These are phyloP conservation scores for Spinibarbus caldwelli DNA, from an alignment of 2,797 vertebrate species.

Conservation along the genomic window DNA sequence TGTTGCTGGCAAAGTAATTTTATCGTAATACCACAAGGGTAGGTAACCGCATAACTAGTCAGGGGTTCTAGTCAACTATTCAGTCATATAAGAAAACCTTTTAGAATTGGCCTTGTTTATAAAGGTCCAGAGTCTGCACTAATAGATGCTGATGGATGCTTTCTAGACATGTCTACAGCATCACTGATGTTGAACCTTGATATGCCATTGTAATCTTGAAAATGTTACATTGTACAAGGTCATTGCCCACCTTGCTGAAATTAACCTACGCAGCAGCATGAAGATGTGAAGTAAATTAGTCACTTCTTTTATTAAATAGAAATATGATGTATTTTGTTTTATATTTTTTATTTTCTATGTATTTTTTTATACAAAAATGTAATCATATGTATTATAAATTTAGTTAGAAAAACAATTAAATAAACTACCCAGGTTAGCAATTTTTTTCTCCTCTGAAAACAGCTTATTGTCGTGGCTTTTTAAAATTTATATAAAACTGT, in stretches of 20 bases:
- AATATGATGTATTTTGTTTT: neutral
- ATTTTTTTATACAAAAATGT: too few relatives aligned
- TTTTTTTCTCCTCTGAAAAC: neutral
- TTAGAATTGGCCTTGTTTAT: neutral
- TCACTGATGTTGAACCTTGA: neutral
- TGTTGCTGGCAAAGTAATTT: neutral
- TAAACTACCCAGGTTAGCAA: neutral
- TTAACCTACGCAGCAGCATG: neutral
- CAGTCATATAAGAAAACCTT: neutral
- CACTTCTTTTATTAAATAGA: too few relatives aligned
- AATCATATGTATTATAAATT: neutral
- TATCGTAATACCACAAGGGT: neutral
- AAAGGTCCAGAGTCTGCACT: neutral
- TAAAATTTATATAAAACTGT: neutral
- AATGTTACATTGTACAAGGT: neutral
- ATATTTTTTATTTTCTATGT: too few relatives aligned
- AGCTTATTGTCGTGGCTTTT: neutral
- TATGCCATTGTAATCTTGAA: neutral
- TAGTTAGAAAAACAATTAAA: neutral
- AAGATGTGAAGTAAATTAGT: neutral
- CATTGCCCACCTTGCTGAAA: neutral
- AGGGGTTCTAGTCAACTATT: neutral
- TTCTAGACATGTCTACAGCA: neutral
- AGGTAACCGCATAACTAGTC: neutral
- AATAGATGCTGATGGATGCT: neutral